Conservation (phyloP, 1,140 invertebrate genomes). For the Aethina tumida region DNA sequence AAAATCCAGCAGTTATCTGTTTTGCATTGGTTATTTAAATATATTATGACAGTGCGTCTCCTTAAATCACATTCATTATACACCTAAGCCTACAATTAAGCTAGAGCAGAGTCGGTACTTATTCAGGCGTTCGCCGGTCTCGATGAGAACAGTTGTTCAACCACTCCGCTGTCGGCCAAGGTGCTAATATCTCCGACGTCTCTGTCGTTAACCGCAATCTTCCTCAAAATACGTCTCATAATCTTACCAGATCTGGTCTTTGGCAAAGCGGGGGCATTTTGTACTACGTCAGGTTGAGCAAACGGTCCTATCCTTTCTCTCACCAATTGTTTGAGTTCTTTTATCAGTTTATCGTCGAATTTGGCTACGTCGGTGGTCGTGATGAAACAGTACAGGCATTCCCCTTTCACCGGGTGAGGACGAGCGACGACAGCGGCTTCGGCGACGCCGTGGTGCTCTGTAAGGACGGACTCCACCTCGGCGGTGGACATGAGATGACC, state of each 20-base stretch:
- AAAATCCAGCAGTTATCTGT: too few relatives aligned
- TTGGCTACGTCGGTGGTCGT: constrained; percentile 68
- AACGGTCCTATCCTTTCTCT: constrained; percentile 91
- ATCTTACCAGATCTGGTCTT: constrained; percentile 98
- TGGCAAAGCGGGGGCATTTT: constrained; percentile 83
- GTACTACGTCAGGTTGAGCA: constrained; percentile 89
- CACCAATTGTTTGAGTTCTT: constrained; percentile 74
- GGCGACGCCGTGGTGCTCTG: constrained; percentile 71
- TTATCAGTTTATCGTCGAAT: constrained; percentile 60
- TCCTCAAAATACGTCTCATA: constrained; percentile 88
- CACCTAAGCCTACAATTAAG: too few relatives aligned
- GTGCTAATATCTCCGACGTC: constrained; percentile 91
- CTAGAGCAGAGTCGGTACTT: too few relatives aligned
- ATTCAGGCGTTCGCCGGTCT: constrained; percentile 39
- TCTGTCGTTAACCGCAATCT: constrained; percentile 79
- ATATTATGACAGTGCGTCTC: too few relatives aligned
- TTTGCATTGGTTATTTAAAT: too few relatives aligned
- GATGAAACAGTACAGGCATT: constrained; percentile 94
- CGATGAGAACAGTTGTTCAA: constrained; percentile 68
- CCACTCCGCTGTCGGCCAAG: constrained; percentile 76
- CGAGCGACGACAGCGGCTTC: constrained; percentile 93
- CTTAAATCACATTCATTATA: too few relatives aligned
- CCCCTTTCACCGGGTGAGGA: constrained; percentile 89
- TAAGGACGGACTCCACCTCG: constrained; percentile 85
- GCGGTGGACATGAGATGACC: constrained; percentile 96